Evolutionary conservation across 1,140 invertebrate species (phyloP), one percentile per base, ranked within the genome.

Genomic region (Drosophila paulistorum): DNA sequence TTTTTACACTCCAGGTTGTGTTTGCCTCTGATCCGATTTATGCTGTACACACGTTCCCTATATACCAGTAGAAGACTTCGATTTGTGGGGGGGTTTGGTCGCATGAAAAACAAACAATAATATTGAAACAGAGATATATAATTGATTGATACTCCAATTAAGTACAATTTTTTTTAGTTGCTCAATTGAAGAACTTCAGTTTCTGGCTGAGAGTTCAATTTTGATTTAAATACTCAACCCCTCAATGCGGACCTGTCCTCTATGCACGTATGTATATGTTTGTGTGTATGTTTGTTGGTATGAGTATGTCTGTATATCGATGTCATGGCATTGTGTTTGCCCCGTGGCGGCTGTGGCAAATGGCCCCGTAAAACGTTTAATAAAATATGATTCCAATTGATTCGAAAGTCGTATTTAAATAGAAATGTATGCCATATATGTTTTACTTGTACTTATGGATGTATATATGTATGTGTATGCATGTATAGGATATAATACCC

Each of bases 331-430:
- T 51, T 51, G 45, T 78, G 68, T 78, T 67, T 71, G 64, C 41
- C 74, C 67, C 23, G 68, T 67, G 66, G 82, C 83, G 83, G 71
- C 83, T 86, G 82, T 79, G 79, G 67, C 54, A 87, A 86, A 86
- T 86, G 82, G 71, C 73, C 72, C 76, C 67, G 83, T 86, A 87
- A 30, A 86, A 86, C 83, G 83, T 86, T 86, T 86, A 86, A 86
- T 86, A 86, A 86, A 86, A 87, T 86, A 86, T 86, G 83, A 83
- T 86, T 86, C 79, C 79, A 87, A 83, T 86, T 87, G 82, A 87
- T 86, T 86, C 79, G 77, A 81, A 70, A 81, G 75, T 87, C 72
- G 71, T 83, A 87, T 86, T 82, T 76, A 77, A 86, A 79, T 65
- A 65, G 61, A 72, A 79, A 71, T 74, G 42, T 85, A 75, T 79